Evolutionary conservation across 2,113 vertebrate species (phyloP), one percentile per base, ranked within the genome.

Genomic region (Tichodroma muraria): DNA sequence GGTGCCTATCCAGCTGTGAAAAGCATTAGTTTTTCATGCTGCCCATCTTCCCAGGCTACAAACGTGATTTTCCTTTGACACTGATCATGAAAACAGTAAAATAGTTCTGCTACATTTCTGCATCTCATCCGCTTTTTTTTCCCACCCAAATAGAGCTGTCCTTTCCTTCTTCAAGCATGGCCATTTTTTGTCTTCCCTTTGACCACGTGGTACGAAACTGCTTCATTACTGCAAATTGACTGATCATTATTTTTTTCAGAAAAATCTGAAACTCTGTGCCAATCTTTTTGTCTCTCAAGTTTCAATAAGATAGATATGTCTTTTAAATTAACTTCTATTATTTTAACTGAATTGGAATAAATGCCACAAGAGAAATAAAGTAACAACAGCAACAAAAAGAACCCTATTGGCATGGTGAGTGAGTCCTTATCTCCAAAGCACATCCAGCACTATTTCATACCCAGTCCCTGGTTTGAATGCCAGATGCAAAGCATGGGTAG

Each of bases 401-500:
- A 33, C 20, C 6, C 25, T 79, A 82, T 63, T 92, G 89, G 37
- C 42, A 89, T 53, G 53, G 66, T 73, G 61, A 91, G 25, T 7
- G 45, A 50, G 44, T 82, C 72, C 87, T 97, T 94, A 94, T 95
- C 94, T 95, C 78, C 50, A 57, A 85, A 95, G 78, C 57, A 84
- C 91, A 95, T 90, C 80, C 96, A 95, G 47, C 73, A 59, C 66
- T 85, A 24, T 54, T 93, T 95, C 84, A 82, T 81, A 90, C 17
- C 21, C 83, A 59, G 71, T 33, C 42, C n/a, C 20, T 89, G 81
- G 93, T 79, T 92, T 82, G 79, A 97, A 96, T 92, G 92, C 73
- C 93, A 95, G 70, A 38, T 89, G 91, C 63, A 95, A 94, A 90
- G 93, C 91, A 91, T 87, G 84, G 75, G 38, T 93, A 94, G 94